Evolutionary conservation across 2,888 invertebrate species (phyloP).

Genomic region (Limnephilus lunatus): DNA sequence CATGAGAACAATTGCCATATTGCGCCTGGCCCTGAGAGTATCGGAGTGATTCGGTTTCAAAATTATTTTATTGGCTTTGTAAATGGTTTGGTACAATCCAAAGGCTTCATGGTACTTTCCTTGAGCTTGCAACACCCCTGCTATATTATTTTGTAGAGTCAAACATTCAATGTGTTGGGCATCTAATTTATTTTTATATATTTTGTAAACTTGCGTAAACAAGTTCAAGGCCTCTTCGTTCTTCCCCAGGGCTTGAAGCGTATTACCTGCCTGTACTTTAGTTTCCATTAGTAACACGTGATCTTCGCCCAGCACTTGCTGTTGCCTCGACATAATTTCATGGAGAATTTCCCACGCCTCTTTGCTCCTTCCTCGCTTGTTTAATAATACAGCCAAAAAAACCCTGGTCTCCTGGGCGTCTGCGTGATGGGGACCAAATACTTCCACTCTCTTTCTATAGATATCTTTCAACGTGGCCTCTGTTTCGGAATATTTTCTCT

Average conservation of each 20-base stretch:
- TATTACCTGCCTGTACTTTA: neutral
- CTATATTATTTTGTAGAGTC: too few species aligned
- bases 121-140: too few species aligned
- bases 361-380: neutral
- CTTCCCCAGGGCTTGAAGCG: slow-evolving; percentile 5
- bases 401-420: neutral
- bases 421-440: neutral
- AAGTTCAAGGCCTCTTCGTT: slow-evolving; percentile 11
- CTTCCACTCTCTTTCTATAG: neutral
- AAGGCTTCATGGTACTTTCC: too few species aligned
- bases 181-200: too few species aligned
- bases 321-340: neutral
- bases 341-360: neutral
- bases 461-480: neutral
- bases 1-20: too few species aligned
- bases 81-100: too few species aligned
- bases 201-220: neutral
- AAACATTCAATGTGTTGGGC: too few species aligned
- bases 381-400: neutral
- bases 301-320: neutral
- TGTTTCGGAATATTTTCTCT: slow-evolving; percentile 13
- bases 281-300: neutral
- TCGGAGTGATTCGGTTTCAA: too few species aligned
- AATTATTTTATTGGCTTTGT: too few species aligned
- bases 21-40: too few species aligned